Base-by-base conservation (phyloP, 2,113 vertebrate species). In the Theristicus caerulescens region DNA sequence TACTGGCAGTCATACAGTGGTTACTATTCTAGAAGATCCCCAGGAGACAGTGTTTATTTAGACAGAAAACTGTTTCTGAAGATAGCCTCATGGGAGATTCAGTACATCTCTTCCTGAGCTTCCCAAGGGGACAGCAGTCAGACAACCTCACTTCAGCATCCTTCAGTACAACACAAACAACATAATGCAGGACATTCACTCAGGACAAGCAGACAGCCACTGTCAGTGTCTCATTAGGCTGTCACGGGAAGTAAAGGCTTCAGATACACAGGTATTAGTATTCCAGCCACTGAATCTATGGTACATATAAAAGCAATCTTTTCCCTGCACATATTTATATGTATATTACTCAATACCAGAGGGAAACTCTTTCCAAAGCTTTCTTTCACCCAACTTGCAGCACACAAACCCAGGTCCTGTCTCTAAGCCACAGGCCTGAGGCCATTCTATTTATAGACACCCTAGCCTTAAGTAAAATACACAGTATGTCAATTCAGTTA, bases 101-200 rank as follows among this genome's bases (percentile, higher is more conserved):
- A 89, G 67, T 73, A 77, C 80, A 72, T 91, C 69, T 85, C 79
- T 90, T 88, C 82, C 70, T 73, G 76, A 88, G 76, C 54, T 78
- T 96, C 94, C 91, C 38, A 2, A 77, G 86, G 93, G 92, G 80
- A 93, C 40, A 84, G 94, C 83, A 97, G 91, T 93, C 95, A 96
- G 82, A 72, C 78, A 94, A 78, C 65, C 49, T 67, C 87, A 79
- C 78, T 93, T 88, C 91, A 84, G 71, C 72, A 92, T 88, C 89
- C 55, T 69, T 85, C 91, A 84, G 54, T 64, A 92, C 91, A 95
- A 94, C 71, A 89, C 76, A 96, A 97, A 94, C 69, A 93, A 94
- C 92, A 83, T 90, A 62, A 94, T 73, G 76, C 96, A 81, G 87
- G 86, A 93, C 89, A 77, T 42, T 89, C 65, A 64, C 46, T 64